Percentiles rank a stretch among this genome's conserved stretches.
These are phyloP conservation scores for Lynx canadensis DNA, from an alignment of 2,113 vertebrate species.

Conservation along the genomic window DNA sequence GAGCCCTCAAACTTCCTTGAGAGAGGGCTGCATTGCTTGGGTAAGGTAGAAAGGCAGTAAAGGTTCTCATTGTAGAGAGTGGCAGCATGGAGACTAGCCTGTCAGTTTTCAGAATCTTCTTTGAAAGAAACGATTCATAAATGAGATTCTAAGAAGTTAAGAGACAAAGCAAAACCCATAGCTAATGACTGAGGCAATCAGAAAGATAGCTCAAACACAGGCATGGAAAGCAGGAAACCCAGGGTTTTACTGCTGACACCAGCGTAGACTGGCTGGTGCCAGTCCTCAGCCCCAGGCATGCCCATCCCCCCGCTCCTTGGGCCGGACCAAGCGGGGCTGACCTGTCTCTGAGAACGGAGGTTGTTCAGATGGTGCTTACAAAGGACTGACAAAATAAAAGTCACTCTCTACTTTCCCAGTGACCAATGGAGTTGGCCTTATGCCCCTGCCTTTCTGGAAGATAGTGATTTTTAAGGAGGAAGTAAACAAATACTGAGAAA, in stretches of 20 bases:
- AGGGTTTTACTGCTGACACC: not conserved
- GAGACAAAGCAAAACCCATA: slow-evolving; percentile 60
- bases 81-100: not conserved
- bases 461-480: slow-evolving; percentile 51
- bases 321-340: not conserved
- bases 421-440: not conserved
- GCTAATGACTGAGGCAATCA: slow-evolving; percentile 36
- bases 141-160: slow-evolving; percentile 62
- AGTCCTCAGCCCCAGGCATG: not conserved
- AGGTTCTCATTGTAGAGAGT: not conserved
- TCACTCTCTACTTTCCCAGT: not conserved
- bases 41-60: not conserved
- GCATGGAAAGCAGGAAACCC: not conserved
- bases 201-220: not conserved
- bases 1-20: not conserved
- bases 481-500: slow-evolving; percentile 30
- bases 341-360: not conserved
- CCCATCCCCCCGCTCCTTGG: not conserved
- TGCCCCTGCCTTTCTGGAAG: not conserved
- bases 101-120: slow-evolving; percentile 36
- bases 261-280: not conserved
- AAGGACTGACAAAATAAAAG: not conserved
- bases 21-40: not conserved
- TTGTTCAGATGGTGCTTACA: not conserved
- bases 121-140: slow-evolving; percentile 57